Base-by-base conservation (phyloP, 2,888 invertebrate species). In the Adelphocoris suturalis region DNA sequence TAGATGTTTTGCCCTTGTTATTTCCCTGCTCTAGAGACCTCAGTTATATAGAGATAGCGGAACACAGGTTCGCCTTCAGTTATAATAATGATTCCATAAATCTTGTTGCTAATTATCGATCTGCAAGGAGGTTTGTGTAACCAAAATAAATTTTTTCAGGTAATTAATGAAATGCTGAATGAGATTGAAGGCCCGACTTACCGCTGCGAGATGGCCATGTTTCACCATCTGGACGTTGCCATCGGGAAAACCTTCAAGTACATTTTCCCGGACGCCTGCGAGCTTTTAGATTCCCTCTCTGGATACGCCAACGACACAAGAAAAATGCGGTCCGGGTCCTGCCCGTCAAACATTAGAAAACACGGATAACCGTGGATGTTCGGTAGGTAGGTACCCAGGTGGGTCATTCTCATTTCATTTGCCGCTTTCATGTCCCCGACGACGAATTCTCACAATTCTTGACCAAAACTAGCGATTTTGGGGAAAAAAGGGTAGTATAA, bases 151-250 rank as follows among this genome's bases (percentile, higher is more conserved):
- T 52, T 52, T 52, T 52, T 82, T 14, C 57, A 85, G 85, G 27
- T 52, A 14, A 57, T 61, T 16, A 0, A 28, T 7, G 27, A 85
- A n/a, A 85, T 28, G 37, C 2, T 55, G 37, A 61, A 28, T 23
- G 52, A 52, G 0, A 19, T 85, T 16, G 12, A 28, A 5, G 85
- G 85, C 19, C 28, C 57, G 5, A n/a, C 61, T 27, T 85, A 85
- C 61, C 27, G 28, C 27, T 85, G 85, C n/a, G 57, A 37, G 14
- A n/a, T 85, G 37, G 27, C 61, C 19, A 16, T 14, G 14, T 85
- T 85, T 28, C 52, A 85, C 37, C 85, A 85, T 57, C n/a, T 85
- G 37, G 85, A 85, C 61, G 61, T 85, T 14, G 85, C 85, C 12
- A 61, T 57, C 57, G 85, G 85, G 1, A 37, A 37, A 37, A 85